Evolutionary conservation across 2,888 invertebrate species (phyloP).

Genomic region (Bimastos eiseni): DNA sequence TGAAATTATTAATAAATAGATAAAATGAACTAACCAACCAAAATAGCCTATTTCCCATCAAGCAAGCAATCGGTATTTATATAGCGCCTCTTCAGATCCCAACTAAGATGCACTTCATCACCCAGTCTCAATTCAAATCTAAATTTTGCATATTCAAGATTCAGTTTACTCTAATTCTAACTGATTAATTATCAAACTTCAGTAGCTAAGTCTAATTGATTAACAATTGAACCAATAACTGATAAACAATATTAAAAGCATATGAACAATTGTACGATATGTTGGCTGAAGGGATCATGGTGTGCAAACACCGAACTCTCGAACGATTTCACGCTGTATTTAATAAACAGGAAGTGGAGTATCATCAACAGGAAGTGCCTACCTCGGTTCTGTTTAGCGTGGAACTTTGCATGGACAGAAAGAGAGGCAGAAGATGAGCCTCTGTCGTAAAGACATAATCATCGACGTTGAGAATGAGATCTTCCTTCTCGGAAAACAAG

Average conservation of each 20-base stretch:
- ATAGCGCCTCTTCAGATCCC: too few species aligned
- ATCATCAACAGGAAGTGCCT: not conserved
- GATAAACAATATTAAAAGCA: not conserved
- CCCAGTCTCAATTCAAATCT: too few species aligned
- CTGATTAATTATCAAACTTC: too few species aligned
- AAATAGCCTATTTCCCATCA: not conserved
- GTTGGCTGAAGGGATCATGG: not conserved
- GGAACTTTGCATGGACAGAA: slow-evolving; percentile 39
- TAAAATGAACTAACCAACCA: not conserved
- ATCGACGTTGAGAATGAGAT: slow-evolving; percentile 68
- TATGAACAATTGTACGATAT: too few species aligned
- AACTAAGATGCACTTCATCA: too few species aligned
- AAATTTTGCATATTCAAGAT: too few species aligned
- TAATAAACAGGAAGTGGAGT: not conserved
- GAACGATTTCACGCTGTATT: not conserved
- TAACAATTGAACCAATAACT: not conserved
- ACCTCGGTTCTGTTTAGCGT: slow-evolving; percentile 28
- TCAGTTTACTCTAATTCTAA: too few species aligned
- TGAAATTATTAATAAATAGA: not conserved
- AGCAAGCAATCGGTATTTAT: not conserved
- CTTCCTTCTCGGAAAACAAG: slow-evolving; percentile 84
- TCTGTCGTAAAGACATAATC: slow-evolving; percentile 70
- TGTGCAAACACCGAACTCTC: not conserved
- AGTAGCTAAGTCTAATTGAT: too few species aligned
- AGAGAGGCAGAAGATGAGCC: slow-evolving; percentile 88